Conservation (phyloP, 2,113 vertebrate genomes). For the Nycticryphes semicollaris region DNA sequence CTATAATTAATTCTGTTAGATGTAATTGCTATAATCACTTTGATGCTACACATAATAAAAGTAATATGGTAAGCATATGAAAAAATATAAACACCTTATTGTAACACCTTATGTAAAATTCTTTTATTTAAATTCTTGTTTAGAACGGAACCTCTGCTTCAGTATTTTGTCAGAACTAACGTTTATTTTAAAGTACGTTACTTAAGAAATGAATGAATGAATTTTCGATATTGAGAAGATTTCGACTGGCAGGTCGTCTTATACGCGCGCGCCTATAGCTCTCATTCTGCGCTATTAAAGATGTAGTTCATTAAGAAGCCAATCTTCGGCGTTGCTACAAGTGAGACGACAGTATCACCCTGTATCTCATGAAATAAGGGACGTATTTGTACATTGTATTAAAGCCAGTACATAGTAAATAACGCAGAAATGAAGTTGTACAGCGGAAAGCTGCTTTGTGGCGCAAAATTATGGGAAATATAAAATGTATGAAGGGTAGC, state of each 20-base stretch:
- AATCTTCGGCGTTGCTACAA: background rate
- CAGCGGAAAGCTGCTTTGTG: background rate
- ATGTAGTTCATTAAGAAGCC: slow-evolving; percentile 61
- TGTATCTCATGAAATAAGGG: background rate
- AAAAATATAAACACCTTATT: slow-evolving; percentile 81
- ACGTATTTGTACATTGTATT: background rate
- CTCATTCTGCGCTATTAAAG: slow-evolving; percentile 27
- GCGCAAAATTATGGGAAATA: slow-evolving; percentile 33
- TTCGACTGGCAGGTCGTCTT: slow-evolving; percentile 46
- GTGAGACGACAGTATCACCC: background rate
- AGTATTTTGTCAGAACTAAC: background rate
- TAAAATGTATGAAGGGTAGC: background rate
- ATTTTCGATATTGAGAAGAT: slow-evolving; percentile 41
- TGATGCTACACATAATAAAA: slow-evolving; percentile 84
- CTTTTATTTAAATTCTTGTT: slow-evolving; percentile 3
- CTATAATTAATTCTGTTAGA: slow-evolving; percentile 84
- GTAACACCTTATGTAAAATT: slow-evolving; percentile 59
- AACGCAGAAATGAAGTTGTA: background rate
- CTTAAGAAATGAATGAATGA: background rate
- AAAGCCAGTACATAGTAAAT: background rate
- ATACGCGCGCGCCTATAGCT: background rate
- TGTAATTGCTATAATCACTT: slow-evolving; percentile 86
- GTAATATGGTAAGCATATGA: slow-evolving; percentile 79
- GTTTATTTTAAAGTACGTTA: background rate
- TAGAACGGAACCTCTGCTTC: background rate